Conservation (phyloP, 2,113 vertebrate genomes). For the Alethe diademata region DNA sequence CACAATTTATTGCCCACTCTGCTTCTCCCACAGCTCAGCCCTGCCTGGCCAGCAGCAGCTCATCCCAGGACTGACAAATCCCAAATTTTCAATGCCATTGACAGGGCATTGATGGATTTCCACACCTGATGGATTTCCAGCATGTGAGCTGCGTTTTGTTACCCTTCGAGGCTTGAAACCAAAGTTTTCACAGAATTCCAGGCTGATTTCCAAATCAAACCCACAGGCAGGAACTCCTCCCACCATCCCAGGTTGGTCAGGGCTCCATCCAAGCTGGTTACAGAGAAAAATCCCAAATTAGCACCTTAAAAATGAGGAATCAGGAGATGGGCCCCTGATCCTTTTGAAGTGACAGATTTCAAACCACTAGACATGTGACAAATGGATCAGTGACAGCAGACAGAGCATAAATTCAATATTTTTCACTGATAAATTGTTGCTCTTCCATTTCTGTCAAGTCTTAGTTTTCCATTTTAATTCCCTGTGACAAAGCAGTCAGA, state of each 20-base stretch:
- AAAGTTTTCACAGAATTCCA: not conserved
- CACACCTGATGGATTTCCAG: not conserved
- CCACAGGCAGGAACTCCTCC: fast-evolving
- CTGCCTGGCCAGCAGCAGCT: not conserved
- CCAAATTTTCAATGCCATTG: not conserved
- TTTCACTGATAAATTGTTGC: not conserved
- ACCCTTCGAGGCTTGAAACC: not conserved
- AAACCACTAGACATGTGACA: not conserved
- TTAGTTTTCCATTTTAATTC: not conserved
- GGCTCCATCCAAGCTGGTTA: not conserved
- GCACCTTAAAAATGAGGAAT: not conserved
- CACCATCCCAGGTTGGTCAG: not conserved
- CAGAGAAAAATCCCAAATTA: not conserved
- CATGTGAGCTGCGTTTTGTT: fast-evolving
- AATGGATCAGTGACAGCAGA: not conserved
- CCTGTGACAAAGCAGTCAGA: not conserved
- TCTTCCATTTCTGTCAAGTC: not conserved
- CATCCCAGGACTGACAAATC: not conserved
- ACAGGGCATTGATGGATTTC: not conserved
- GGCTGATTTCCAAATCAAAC: not conserved
- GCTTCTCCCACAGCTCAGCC: not conserved
- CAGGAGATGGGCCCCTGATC: not conserved
- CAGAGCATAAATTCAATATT: not conserved
- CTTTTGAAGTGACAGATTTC: not conserved
- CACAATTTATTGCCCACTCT: not conserved